Percentiles rank a stretch among this genome's conserved stretches.
phyloP scores from a whole-genome alignment of 2,113 vertebrate genomes.

The Melanostigma gelatinosum region DNA sequence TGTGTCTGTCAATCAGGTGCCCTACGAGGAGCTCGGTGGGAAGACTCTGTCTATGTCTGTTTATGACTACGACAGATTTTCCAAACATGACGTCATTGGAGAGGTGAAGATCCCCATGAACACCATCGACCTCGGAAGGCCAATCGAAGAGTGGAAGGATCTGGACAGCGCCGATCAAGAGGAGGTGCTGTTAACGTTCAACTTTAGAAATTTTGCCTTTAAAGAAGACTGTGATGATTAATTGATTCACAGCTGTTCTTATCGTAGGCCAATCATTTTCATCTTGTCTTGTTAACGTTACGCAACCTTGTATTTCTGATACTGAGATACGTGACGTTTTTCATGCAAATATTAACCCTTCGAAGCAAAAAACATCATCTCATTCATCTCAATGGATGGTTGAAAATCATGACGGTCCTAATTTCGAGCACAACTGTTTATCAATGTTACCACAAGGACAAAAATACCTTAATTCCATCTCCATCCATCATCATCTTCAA shows the following conservation, averaged over 20 bases:
- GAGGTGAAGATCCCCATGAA: conserved; percentile 98
- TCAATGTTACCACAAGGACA: not conserved
- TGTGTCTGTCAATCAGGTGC: conserved; percentile 82
- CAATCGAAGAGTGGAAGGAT: conserved; percentile 96
- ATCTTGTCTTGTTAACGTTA: not conserved
- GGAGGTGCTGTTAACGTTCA: conserved; percentile 84
- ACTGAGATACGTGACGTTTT: not conserved
- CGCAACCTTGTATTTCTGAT: not conserved
- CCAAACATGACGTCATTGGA: conserved; percentile 97
- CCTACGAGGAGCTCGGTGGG: conserved; percentile 96
- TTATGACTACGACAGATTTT: conserved; percentile 98
- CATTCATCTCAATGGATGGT: not conserved
- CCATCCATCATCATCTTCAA: not conserved
- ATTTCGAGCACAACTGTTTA: not conserved
- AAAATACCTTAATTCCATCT: not conserved
- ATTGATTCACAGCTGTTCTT: not conserved
- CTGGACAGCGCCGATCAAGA: conserved; percentile 96
- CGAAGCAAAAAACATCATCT: not conserved
- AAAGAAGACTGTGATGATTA: not conserved
- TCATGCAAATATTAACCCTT: not conserved
- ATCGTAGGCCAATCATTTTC: not conserved
- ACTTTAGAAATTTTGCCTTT: not conserved
- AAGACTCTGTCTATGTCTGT: conserved; percentile 96
- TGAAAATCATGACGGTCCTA: not conserved
- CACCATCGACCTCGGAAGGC: conserved; percentile 94